Percentiles rank a stretch among this genome's conserved stretches.
These are phyloP conservation scores for Brachystomella parvula DNA, from an alignment of 1,140 invertebrate species.

Conservation along the genomic window DNA sequence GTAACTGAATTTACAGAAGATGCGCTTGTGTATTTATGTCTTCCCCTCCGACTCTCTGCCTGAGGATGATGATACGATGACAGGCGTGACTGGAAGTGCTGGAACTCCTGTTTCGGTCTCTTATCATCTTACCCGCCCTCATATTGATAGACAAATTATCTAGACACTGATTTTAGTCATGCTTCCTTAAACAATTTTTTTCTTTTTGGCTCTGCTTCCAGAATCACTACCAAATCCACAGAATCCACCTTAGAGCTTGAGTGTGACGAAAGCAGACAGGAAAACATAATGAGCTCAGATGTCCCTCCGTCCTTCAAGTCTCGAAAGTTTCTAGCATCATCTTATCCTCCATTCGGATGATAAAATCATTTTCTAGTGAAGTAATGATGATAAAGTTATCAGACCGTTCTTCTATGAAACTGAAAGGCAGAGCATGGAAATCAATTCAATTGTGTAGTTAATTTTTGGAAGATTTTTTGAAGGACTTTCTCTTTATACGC, in stretches of 20 bases:
- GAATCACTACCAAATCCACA: not conserved
- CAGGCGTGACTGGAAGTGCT: slow-evolving; percentile 8
- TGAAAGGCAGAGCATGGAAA: too few species aligned
- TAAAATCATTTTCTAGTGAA: too few species aligned
- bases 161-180: not conserved
- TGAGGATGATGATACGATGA: slow-evolving; percentile 3
- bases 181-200: too few species aligned
- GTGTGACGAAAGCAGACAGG: not conserved
- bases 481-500: too few species aligned
- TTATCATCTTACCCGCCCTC: not conserved
- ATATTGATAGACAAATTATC: slow-evolving; percentile 8
- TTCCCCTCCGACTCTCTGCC: not conserved
- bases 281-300: not conserved
- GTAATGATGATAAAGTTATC: too few species aligned
- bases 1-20: not conserved
- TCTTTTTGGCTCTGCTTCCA: not conserved
- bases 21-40: not conserved
- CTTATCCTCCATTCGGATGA: too few species aligned
- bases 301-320: too few species aligned
- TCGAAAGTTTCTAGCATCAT: too few species aligned
- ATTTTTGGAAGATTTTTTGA: too few species aligned
- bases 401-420: too few species aligned
- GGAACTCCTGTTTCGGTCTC: not conserved
- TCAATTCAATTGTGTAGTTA: too few species aligned
- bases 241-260: not conserved